Evolutionary conservation across 2,797 vertebrate genomes (phyloP).

Genomic region (Esox lucius): DNA sequence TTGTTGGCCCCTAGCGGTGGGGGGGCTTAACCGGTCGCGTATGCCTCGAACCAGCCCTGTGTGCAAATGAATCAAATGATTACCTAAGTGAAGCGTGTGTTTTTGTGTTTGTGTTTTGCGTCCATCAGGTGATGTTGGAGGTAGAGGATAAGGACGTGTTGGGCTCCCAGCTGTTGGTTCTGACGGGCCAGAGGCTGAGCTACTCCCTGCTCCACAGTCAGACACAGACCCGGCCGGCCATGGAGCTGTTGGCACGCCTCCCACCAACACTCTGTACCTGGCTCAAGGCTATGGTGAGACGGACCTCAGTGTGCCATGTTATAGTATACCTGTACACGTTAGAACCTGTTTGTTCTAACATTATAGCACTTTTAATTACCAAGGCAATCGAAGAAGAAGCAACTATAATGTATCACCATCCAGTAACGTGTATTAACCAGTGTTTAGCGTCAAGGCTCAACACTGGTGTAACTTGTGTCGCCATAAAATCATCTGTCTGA

Average conservation of each 20-base stretch:
- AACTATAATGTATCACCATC: not conserved
- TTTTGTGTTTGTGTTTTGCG: not conserved
- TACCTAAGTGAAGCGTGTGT: too few relatives aligned
- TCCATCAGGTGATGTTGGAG: slow-evolving; percentile 83
- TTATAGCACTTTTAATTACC: too few relatives aligned
- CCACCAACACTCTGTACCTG: slow-evolving; percentile 95
- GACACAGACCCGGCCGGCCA: slow-evolving; percentile 81
- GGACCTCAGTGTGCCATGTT: not conserved
- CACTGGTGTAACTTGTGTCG: too few relatives aligned
- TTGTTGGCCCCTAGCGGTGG: too few relatives aligned
- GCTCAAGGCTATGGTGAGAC: slow-evolving; percentile 96
- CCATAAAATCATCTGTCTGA: not conserved
- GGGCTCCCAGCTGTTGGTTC: slow-evolving; percentile 90
- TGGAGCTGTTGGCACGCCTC: slow-evolving; percentile 90
- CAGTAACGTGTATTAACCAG: too few relatives aligned
- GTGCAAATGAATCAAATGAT: too few relatives aligned
- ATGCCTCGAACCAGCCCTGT: too few relatives aligned
- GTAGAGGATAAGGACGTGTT: slow-evolving; percentile 94
- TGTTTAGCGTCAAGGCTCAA: too few relatives aligned
- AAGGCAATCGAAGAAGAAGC: too few relatives aligned
- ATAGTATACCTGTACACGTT: not conserved
- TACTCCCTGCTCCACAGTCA: slow-evolving; percentile 85
- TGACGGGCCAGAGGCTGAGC: slow-evolving; percentile 91
- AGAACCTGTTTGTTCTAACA: not conserved
- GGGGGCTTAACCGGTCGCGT: too few relatives aligned